These are phyloP conservation scores for Sternarchorhynchus goeldii DNA, from an alignment of 2,797 vertebrate genomes.

Conservation along the genomic window DNA sequence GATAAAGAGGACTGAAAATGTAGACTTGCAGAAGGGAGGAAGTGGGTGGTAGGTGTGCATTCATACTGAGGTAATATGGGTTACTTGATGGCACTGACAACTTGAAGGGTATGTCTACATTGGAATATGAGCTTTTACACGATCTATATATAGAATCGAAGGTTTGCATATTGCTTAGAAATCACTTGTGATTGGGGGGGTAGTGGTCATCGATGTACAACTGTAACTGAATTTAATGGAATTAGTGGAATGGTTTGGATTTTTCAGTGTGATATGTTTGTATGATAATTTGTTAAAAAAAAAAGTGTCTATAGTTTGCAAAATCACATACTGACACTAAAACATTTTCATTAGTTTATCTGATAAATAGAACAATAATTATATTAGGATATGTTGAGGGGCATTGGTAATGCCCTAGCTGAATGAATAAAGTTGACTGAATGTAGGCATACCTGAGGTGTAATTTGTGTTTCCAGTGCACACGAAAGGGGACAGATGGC, in stretches of 20 bases:
- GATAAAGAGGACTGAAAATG: constrained; percentile 41
- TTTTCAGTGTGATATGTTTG: no score
- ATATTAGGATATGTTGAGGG: background rate
- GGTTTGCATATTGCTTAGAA: no score
- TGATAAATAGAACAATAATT: background rate
- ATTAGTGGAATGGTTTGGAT: no score
- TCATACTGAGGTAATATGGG: constrained; percentile 1
- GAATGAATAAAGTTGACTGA: background rate
- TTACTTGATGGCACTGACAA: background rate
- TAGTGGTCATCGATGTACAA: no score
- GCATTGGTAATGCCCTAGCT: background rate
- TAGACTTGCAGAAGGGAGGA: constrained; percentile 25
- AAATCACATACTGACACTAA: no score
- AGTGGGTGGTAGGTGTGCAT: background rate
- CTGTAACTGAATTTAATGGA: no score
- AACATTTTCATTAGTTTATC: no score
- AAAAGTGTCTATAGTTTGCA: no score
- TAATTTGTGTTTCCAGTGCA: background rate
- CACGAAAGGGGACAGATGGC: background rate
- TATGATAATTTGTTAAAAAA: no score
- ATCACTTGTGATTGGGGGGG: no score
- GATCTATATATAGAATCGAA: no score
- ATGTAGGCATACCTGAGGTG: background rate
- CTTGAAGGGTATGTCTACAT: background rate
- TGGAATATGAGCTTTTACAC: background rate